Evolutionary conservation across 2,797 vertebrate genomes (phyloP).

Genomic region (Gambusia yucatana): DNA sequence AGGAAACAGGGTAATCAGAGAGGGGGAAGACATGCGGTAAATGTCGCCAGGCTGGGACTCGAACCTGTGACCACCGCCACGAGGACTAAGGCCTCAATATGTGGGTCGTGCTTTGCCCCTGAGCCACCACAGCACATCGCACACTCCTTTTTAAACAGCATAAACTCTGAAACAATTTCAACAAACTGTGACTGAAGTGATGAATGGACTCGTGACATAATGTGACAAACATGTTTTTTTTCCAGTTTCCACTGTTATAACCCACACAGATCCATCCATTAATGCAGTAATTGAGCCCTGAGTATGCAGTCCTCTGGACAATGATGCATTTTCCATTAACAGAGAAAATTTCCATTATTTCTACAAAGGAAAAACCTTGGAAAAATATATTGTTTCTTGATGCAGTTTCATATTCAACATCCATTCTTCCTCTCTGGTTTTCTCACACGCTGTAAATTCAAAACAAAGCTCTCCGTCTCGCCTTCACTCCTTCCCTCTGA

Average conservation of each 20-base stretch:
- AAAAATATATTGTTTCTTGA: constrained; percentile 23
- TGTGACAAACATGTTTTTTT: constrained; percentile 20
- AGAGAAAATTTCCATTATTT: constrained; percentile 5
- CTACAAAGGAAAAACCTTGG: not conserved
- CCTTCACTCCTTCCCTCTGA: constrained; percentile 41
- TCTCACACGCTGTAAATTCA: constrained; percentile 37
- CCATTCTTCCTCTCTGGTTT: constrained; percentile 28
- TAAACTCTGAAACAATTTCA: constrained; percentile 17
- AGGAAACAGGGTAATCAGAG: too few relatives aligned
- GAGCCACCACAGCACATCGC: not conserved
- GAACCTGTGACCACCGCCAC: too few relatives aligned
- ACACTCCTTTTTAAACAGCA: constrained; percentile 11
- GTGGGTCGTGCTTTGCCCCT: too few relatives aligned
- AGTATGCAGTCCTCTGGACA: not conserved
- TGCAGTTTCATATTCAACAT: constrained; percentile 22
- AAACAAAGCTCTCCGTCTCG: constrained; percentile 17
- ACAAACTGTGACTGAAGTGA: constrained; percentile 25
- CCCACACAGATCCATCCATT: constrained; percentile 15
- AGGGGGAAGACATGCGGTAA: too few relatives aligned
- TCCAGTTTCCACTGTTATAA: constrained; percentile 19
- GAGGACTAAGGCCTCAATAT: too few relatives aligned
- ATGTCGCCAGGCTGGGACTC: too few relatives aligned
- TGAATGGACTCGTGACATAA: constrained; percentile 16
- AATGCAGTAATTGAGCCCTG: constrained; percentile 7
- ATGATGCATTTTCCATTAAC: constrained; percentile 9